Base-by-base conservation (phyloP, 2,888 invertebrate genomes). In the Stomorhina lunata region DNA sequence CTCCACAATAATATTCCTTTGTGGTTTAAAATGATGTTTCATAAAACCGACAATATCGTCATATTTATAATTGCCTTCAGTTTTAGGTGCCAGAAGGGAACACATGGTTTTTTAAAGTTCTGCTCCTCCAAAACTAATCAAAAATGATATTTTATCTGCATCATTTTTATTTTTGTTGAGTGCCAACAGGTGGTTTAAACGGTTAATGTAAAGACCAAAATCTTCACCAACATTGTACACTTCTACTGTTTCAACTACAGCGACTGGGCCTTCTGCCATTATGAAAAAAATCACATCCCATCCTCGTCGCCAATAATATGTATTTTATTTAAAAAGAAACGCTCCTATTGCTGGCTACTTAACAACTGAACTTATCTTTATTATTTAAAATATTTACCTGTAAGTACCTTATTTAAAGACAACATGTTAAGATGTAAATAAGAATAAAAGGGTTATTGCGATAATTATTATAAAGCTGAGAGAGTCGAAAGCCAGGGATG, bases 171-270 rank as follows among this genome's bases (percentile, higher is more conserved):
- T 66, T 50, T 66, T 48, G 32, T 48, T 66, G 29, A 37, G 29
- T 9, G 37, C 34, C 22, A 68, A 53, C 6, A 68, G 17, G 7
- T 66, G 27, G 10, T 50, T 66, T 29, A 66, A 20, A 32, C 66
- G 5, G 22, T 66, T 66, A 12, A 32, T 40, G 29, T 65, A 65
- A 5, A 65, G 20, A 53, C 1, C 27, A 37, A 53, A 68, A 53
- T 68, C 68, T 5, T 68, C 68, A n/a, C 68, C 68, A 37, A 53
- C 37, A 37, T 40, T 40, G n/a, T 68, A 48, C 1, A 4, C 22
- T 45, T 66, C 66, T n/a, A 66, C 32, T 5, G 66, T 34, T 48
- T 32, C 48, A 5, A 65, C 12, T 29, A 65, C 20, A 4, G 65
- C 65, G 3, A 45, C 17, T 22, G 65, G 32, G 6, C 17, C 29